phyloP scores from a whole-genome alignment of 2,113 vertebrate genomes.

The Serilophus lunatus region DNA sequence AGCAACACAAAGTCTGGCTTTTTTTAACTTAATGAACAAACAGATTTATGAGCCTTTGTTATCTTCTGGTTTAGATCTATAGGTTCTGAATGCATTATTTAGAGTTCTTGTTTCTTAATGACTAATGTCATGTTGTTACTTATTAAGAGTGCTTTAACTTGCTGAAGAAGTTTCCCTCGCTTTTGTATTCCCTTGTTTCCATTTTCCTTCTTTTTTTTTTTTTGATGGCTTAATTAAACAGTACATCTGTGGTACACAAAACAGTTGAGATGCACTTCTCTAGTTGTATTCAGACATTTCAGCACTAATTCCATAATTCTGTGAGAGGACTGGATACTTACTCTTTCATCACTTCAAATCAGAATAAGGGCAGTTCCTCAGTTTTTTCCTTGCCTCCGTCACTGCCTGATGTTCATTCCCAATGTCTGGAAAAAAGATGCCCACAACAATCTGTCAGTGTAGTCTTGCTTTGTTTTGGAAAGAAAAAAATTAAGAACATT shows the following conservation, averaged over 20 bases:
- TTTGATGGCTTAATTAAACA: slow-evolving; percentile 61
- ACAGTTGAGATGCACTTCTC: neutral
- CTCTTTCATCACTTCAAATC: neutral
- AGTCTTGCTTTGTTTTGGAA: neutral
- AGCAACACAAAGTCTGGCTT: slow-evolving; percentile 84
- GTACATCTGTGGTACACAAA: slow-evolving; percentile 23
- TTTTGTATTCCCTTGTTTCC: slow-evolving; percentile 38
- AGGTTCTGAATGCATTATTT: slow-evolving; percentile 74
- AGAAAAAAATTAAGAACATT: neutral
- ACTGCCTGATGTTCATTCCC: neutral
- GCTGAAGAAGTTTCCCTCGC: slow-evolving; percentile 65
- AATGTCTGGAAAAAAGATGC: neutral
- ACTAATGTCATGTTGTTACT: slow-evolving; percentile 74
- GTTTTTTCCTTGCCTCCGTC: neutral
- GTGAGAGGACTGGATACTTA: neutral
- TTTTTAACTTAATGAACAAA: slow-evolving; percentile 89
- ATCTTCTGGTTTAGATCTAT: slow-evolving; percentile 80
- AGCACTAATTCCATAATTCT: neutral
- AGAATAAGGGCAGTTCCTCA: neutral
- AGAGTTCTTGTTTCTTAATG: slow-evolving; percentile 76
- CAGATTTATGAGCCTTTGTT: slow-evolving; percentile 82
- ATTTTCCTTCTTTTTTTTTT: neutral
- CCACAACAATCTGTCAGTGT: neutral
- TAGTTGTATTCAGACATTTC: slow-evolving; percentile 31
- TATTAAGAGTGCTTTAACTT: slow-evolving; percentile 77